Conservation (phyloP, 1,140 invertebrate genomes). For the Phocides pigmalion region DNA sequence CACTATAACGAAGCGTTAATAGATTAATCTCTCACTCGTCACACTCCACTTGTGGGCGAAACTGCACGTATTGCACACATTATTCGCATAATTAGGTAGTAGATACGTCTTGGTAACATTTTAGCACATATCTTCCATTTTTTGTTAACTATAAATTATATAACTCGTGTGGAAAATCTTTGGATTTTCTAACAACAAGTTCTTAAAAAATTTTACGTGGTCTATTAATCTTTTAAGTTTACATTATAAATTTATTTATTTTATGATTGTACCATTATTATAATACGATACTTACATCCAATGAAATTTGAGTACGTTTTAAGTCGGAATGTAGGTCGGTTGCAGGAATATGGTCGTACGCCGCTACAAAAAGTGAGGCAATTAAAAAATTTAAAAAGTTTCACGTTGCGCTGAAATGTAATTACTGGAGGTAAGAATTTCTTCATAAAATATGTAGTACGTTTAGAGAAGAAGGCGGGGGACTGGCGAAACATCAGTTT, state of each 20-base stretch:
- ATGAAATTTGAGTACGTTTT: too few species aligned
- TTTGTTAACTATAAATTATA: background rate
- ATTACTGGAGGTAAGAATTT: conserved; percentile 16
- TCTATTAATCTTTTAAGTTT: too few species aligned
- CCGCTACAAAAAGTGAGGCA: too few species aligned
- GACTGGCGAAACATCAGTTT: conserved; percentile 35
- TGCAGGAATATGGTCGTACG: too few species aligned
- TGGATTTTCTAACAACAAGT: too few species aligned
- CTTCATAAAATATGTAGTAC: conserved; percentile 30
- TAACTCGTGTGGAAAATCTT: too few species aligned
- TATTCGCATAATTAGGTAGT: conserved; percentile 39
- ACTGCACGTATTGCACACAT: conserved; percentile 41
- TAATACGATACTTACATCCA: too few species aligned
- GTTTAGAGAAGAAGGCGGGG: conserved; percentile 6
- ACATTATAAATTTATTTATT: too few species aligned
- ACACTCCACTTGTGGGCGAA: conserved; percentile 51
- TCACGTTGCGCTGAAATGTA: conserved; percentile 16
- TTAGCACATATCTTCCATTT: background rate
- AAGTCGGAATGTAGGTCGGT: too few species aligned
- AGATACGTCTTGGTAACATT: conserved; percentile 19
- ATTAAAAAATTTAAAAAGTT: conserved; percentile 1
- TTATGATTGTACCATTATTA: too few species aligned
- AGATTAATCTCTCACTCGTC: conserved; percentile 39
- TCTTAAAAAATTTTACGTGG: too few species aligned
- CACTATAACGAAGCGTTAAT: conserved; percentile 18